phyloP scores from a whole-genome alignment of 2,797 vertebrate genomes.

The Scleropages formosus region DNA sequence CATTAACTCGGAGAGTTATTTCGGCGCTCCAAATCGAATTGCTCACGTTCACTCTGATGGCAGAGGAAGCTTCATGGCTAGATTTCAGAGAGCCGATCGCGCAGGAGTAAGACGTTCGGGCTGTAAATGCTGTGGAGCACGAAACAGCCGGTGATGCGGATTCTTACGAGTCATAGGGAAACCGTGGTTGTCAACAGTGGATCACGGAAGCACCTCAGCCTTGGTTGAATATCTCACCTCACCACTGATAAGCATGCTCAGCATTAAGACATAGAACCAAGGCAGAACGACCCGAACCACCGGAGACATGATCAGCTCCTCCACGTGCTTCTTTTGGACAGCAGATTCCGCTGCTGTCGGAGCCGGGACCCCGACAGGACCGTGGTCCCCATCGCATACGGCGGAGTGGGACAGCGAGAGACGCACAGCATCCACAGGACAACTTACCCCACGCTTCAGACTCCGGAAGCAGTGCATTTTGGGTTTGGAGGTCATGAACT shows the following conservation, averaged over 20 bases:
- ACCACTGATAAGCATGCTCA: constrained; percentile 1
- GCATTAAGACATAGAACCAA: constrained; percentile 9
- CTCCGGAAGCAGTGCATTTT: constrained; percentile 99
- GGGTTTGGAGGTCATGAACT: constrained; percentile 99
- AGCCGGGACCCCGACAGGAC: background rate
- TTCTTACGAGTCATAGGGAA: background rate
- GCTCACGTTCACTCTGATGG: background rate
- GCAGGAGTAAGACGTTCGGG: background rate
- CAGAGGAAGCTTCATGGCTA: background rate
- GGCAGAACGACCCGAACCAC: background rate
- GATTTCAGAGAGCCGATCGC: background rate
- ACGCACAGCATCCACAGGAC: constrained; percentile 59
- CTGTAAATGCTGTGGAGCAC: background rate
- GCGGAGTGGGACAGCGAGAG: constrained; percentile 11
- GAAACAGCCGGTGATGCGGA: background rate
- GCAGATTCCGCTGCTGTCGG: background rate
- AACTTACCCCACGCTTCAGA: constrained; percentile 99
- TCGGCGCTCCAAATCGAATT: background rate
- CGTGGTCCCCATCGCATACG: constrained; percentile 20
- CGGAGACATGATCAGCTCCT: background rate
- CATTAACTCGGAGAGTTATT: background rate
- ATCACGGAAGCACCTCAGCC: background rate
- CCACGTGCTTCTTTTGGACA: too few relatives aligned
- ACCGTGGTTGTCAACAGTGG: background rate
- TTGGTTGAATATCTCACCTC: constrained; percentile 14